Base-by-base conservation (phyloP, 2,888 invertebrate genomes). In the Agonopterix alstromeriana region DNA sequence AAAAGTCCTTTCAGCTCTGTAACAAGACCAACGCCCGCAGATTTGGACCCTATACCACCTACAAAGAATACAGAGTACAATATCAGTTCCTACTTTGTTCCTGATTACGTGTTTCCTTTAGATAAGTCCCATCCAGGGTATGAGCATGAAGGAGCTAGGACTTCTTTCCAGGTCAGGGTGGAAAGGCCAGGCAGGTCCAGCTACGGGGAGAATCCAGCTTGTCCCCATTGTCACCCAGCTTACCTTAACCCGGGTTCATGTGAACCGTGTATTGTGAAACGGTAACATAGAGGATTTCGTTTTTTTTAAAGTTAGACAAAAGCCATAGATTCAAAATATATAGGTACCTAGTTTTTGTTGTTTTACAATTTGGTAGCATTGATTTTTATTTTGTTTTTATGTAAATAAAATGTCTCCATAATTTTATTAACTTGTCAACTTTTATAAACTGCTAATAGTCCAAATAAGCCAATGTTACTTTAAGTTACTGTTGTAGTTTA, bases 221-320 rank as follows among this genome's bases (percentile, higher is more conserved):
- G 92, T 50, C 91, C 92, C 0, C 90, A 92, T 55, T 92, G 92
- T 62, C 92, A 92, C 67, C 92, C 92, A 0, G 90, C 90, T 1
- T 92, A 91, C 63, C 70, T 92, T 10, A 77, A 78, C 45, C 91
- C 92, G 0, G 92, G 92, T n/a, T 90, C 90, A 10, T 93, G 93
- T 61, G 90, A 91, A 61, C 93, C 93, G 2, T 93, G 93, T 58
- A 87, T 93, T 44, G 88, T 92, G 17, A 80, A 80, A 49, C 86
- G 88, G 76, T 88, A 88, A 78, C 43, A 46, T 49, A 35, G 38
- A 36, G 36, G 41, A n/a, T 10, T 38, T 38, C 3, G 38, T 38
- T n/a, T 10, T n/a, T n/a, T 38, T 10, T 38, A 10, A 38, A n/a
- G 38, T 38, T 36, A 43, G 35, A 11, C 43, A 46, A 27, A 41